These are phyloP conservation scores for Hirtodrosophila confusa DNA, from an alignment of 2,888 invertebrate species.

Conservation along the genomic window DNA sequence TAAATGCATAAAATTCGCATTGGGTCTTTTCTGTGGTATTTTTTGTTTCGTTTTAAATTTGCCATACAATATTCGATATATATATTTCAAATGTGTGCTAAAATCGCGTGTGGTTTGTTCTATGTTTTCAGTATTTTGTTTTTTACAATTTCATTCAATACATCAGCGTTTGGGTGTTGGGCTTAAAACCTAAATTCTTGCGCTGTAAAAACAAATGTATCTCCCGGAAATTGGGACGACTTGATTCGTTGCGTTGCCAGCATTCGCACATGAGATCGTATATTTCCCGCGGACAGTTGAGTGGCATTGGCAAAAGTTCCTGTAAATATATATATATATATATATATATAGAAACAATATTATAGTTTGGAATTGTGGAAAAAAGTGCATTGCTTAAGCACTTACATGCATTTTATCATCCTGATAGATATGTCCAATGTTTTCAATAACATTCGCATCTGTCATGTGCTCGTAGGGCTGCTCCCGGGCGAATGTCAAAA, in stretches of 20 bases:
- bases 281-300: slow-evolving; percentile 92
- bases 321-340: too few species aligned
- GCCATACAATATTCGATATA: slow-evolving; percentile 44
- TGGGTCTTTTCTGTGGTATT: slow-evolving; percentile 9
- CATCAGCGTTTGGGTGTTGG: slow-evolving; percentile 77
- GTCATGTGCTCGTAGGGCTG: slow-evolving; percentile 92
- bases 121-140: slow-evolving; percentile 6
- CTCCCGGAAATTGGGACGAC: slow-evolving; percentile 92
- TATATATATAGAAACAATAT: background rate
- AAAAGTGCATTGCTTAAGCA: slow-evolving; percentile 40
- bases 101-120: slow-evolving; percentile 47
- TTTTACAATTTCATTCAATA: slow-evolving; percentile 59
- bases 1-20: slow-evolving; percentile 55
- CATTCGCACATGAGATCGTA: slow-evolving; percentile 94
- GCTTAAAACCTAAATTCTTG: slow-evolving; percentile 88
- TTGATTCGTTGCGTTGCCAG: slow-evolving; percentile 91
- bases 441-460: slow-evolving; percentile 93
- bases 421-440: slow-evolving; percentile 91
- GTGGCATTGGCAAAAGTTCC: slow-evolving; percentile 88
- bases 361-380: background rate
- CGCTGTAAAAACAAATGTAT: slow-evolving; percentile 93
- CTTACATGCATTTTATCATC: slow-evolving; percentile 89
- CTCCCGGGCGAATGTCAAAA: slow-evolving; percentile 92
- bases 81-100: slow-evolving; percentile 45
- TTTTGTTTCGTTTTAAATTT: slow-evolving; percentile 18